Base-by-base conservation (phyloP, 2,797 vertebrate species). In the Neosilurus mollespiculum region DNA sequence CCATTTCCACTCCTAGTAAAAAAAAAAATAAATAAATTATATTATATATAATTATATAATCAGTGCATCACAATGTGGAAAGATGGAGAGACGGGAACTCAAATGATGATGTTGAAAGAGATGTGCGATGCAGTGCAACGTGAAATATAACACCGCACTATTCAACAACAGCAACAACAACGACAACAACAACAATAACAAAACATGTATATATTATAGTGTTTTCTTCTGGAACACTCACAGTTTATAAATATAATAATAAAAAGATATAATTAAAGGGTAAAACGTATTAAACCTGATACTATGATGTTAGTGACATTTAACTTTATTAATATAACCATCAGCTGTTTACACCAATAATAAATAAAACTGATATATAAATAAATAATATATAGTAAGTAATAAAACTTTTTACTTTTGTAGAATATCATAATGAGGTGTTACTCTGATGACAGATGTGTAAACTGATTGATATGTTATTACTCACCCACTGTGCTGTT, bases 401-500 rank as follows among this genome's bases (percentile, higher is more conserved):
- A 43, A 43, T 43, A 8, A 43, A 43, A 43, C 8, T 4, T 8
- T 43, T 43, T 43, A 71, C 12, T n/a, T 54, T 9, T 34, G 71
- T 24, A 73, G 15, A 73, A 58, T 11, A 58, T 15, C 3, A 75
- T 20, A 18, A 11, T 1, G 22, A 30, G 3, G 18, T 15, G 26
- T 18, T 30, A 61, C 59, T 20, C 11, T 30, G 53, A 34, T 26
- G 34, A 49, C 80, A 34, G 64, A 22, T 51, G 53, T 20, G 11
- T 9, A 66, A 30, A 77, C 26, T 20, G 54, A 82, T 16, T 9
- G 15, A 54, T 80, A n/a, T 81, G 71, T 18, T 1, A 58, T 80
- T 71, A 91, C 92, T 85, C 62, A 93, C 93, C 90, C 89, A 86
- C 65, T 87, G 62, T 26, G 84, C 70, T 22, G 18, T 83, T 73